Percentiles rank a stretch among this genome's conserved stretches.
Evolutionary conservation across 37 sponge, comb jelly and placozoan genomes (phyloP).

Genomic region (Bolinopsis microptera): DNA sequence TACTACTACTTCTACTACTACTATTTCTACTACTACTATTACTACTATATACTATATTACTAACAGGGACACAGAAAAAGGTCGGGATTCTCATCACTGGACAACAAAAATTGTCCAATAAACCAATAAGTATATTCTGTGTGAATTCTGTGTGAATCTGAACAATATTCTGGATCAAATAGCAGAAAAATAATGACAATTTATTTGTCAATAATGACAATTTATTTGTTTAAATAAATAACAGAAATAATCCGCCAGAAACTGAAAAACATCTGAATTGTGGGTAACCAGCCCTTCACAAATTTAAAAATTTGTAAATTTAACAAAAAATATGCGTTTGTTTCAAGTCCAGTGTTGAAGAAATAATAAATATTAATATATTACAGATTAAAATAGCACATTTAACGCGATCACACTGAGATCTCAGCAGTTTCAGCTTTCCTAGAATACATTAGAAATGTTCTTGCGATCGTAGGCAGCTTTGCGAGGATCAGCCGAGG

Average conservation of each 20-base stretch:
- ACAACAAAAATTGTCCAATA: neutral
- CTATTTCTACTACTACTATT: no score
- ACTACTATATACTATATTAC: no score
- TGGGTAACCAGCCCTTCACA: neutral
- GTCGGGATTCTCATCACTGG: no score
- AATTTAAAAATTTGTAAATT: neutral
- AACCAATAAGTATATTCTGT: no score
- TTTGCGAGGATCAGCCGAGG: no score
- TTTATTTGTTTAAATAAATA: no score
- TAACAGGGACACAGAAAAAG: no score
- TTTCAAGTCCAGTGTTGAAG: no score
- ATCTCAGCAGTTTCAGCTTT: no score
- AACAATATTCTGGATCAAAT: neutral
- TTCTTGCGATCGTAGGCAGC: constrained; percentile 7
- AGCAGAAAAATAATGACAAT: neutral
- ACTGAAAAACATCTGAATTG: neutral
- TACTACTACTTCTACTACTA: no score
- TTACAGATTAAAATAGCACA: neutral
- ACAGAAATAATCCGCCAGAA: neutral
- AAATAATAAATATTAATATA: neutral
- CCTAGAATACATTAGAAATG: constrained; percentile 27
- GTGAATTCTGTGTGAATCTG: neutral
- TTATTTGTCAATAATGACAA: no score
- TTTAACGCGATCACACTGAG: no score
- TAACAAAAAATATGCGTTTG: neutral